phyloP scores from a whole-genome alignment of 2,888 invertebrate genomes.

The Macrosiphum euphorbiae region DNA sequence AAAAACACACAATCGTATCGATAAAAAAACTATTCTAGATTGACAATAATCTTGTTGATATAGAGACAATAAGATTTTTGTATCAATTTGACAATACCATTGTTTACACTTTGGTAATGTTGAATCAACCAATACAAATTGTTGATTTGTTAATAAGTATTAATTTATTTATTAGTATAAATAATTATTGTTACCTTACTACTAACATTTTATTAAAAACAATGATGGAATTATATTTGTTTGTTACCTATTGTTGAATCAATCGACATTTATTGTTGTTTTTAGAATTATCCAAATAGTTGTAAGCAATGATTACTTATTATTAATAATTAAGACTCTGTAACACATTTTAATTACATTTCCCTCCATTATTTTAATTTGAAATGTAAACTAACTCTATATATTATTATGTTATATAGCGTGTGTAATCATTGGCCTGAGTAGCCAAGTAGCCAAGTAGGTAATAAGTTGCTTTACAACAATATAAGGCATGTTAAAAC shows the following conservation, averaged over 20 bases:
- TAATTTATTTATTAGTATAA: neutral
- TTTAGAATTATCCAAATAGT: neutral
- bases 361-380: neutral
- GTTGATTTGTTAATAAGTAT: neutral
- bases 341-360: no score
- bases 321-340: neutral
- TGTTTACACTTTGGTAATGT: neutral
- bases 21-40: neutral
- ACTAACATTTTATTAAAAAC: neutral
- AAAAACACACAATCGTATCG: neutral
- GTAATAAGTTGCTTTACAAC: neutral
- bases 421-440: no score
- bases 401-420: no score
- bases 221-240: neutral
- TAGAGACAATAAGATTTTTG: neutral
- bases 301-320: neutral
- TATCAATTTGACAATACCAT: neutral
- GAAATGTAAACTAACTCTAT: neutral
- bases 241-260: neutral
- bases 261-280: neutral
- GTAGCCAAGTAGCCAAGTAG: neutral
- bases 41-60: neutral
- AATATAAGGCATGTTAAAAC: neutral
- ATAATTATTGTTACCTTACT: neutral
- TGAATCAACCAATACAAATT: neutral